Conservation (phyloP, 2,113 vertebrate genomes). For the Struthio camelus region DNA sequence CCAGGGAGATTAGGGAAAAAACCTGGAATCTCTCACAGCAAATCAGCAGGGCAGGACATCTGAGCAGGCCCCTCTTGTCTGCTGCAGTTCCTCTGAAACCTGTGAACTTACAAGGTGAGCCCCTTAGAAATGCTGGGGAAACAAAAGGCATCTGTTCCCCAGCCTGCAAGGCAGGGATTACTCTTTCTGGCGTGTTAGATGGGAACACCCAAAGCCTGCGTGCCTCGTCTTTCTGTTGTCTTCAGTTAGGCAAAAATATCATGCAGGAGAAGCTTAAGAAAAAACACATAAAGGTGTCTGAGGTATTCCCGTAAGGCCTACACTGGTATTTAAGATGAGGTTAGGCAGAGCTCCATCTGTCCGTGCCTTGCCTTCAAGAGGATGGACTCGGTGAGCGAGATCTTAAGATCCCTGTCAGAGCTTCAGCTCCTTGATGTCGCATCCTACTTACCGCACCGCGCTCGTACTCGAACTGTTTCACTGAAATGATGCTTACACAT, state of each 20-base stretch:
- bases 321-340: not conserved
- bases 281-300: not conserved
- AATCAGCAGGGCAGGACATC: accelerated
- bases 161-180: accelerated
- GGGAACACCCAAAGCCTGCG: accelerated
- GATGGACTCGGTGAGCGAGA: not conserved
- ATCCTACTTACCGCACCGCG: not conserved
- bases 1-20: not conserved
- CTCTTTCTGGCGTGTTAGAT: not conserved
- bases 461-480: not conserved
- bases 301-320: not conserved
- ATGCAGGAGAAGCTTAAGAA: accelerated
- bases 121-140: not conserved
- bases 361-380: not conserved
- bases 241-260: not conserved
- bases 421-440: not conserved
- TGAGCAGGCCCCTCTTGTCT: accelerated
- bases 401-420: not conserved
- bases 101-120: not conserved
- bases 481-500: not conserved
- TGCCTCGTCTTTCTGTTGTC: not conserved
- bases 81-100: not conserved
- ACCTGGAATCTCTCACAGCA: not conserved
- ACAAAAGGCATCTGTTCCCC: not conserved
- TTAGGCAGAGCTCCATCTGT: not conserved